Base-by-base conservation (phyloP, 2,888 invertebrate species). In the Lottia gigantea region DNA sequence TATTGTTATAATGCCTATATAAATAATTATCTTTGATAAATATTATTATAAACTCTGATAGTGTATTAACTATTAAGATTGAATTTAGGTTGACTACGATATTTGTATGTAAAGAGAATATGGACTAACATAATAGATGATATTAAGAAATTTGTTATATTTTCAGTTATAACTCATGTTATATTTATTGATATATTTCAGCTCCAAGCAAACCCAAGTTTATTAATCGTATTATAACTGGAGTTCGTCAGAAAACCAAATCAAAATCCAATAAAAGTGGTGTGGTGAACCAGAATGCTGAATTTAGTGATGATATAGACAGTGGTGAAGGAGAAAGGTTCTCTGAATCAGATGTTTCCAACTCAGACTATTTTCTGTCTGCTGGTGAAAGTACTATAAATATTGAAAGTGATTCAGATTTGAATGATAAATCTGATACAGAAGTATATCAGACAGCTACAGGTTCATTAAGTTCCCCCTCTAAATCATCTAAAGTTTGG, bases 121-220 rank as follows among this genome's bases (percentile, higher is more conserved):
- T 4, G 6, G 31, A 31, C 6, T 31, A 31, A 31, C 31, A 31
- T 4, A 6, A 31, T 4, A 31, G 6, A 31, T 4, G 31, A 31
- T 31, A 62, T 70, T 47, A 70, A 62, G 45, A 25, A 8, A 25
- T 49, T 46, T 46, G 46, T 7, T 15, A 40, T 40, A 40, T 40
- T 40, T 40, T 40, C 40, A 46, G 40, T 46, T 40, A 46, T 2
- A 40, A 40, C 40, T 40, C 1, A 40, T 40, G 11, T 40, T 40
- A 40, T n/a, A n/a, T 69, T 46, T 69, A 68, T 25, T 71, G 67
- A 74, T 15, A 74, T 25, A 62, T 81, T 78, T 62, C 81, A 84
- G 84, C 82, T 46, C 83, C 83, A 55, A 78, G 81, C 45, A 83
- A 80, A 71, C 84, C 84, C 47, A 83, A 83, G 74, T 83, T 84